phyloP scores from a whole-genome alignment of 2,113 vertebrate species.

The Riparia riparia region DNA sequence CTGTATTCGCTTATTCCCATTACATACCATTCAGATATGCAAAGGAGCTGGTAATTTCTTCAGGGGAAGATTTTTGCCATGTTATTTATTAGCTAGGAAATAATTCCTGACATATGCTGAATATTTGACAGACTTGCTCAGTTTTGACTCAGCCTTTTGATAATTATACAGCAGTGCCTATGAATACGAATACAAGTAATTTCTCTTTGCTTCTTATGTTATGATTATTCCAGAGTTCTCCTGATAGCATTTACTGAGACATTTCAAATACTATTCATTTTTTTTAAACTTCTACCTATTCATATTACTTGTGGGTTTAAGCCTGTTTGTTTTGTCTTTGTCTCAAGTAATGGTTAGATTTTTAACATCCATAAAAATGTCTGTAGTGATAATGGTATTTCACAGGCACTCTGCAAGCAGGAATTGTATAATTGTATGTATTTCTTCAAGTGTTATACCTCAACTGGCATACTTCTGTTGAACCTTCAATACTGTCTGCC shows the following conservation, averaged over 20 bases:
- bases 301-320: not conserved
- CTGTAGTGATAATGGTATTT: not conserved
- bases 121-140: constrained; percentile 3
- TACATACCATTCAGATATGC: constrained; percentile 1
- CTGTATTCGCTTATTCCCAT: not conserved
- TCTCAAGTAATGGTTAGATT: not conserved
- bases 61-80: constrained; percentile 45
- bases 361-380: not conserved
- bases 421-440: not conserved
- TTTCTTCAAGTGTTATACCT: not conserved
- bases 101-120: constrained; percentile 31
- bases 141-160: constrained; percentile 44
- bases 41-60: constrained; percentile 30
- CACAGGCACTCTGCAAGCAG: not conserved
- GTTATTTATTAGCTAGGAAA: not conserved
- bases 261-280: constrained; percentile 22
- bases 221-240: not conserved
- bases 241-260: not conserved
- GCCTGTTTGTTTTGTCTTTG: constrained; percentile 11
- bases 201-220: constrained; percentile 39
- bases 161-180: constrained; percentile 43
- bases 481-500: not conserved
- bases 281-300: constrained; percentile 24
- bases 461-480: not conserved
- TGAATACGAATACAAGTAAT: constrained; percentile 50